Evolutionary conservation across 2,888 invertebrate genomes (phyloP).

Genomic region (Rhorus exstirpatorius): DNA sequence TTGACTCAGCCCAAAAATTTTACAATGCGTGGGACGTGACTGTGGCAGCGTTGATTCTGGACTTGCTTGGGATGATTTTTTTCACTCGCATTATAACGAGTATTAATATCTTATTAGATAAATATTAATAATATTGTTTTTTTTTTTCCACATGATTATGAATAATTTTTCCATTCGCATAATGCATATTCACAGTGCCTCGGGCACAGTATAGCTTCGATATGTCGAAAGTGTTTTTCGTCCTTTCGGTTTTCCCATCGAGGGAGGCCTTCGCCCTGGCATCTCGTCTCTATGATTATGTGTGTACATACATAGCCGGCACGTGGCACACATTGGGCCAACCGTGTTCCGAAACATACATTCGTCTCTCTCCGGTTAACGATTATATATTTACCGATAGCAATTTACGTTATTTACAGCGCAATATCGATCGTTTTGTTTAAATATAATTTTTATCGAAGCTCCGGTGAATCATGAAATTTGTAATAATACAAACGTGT

Average conservation of each 20-base stretch:
- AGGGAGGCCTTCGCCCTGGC: slow-evolving; percentile 56
- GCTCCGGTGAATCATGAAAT: slow-evolving; percentile 14
- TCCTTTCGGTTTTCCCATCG: slow-evolving; percentile 71
- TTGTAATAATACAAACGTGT: not conserved
- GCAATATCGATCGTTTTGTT: slow-evolving; percentile 49
- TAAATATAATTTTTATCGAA: slow-evolving; percentile 17
- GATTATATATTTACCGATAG: slow-evolving; percentile 48
- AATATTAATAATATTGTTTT: too few species aligned
- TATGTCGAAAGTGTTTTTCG: slow-evolving; percentile 25
- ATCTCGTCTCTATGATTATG: slow-evolving; percentile 24
- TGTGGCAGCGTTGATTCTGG: too few species aligned
- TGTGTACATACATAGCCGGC: slow-evolving; percentile 53
- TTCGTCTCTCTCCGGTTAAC: slow-evolving; percentile 47
- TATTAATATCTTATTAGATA: too few species aligned
- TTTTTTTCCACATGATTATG: not conserved
- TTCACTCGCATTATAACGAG: too few species aligned
- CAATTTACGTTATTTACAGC: slow-evolving; percentile 58
- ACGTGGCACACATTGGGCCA: slow-evolving; percentile 72
- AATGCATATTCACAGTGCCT: not conserved
- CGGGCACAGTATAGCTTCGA: slow-evolving; percentile 9
- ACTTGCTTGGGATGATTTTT: not conserved
- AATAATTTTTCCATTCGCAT: slow-evolving; percentile 15
- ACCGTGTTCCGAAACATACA: slow-evolving; percentile 69
- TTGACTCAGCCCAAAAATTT: too few species aligned
- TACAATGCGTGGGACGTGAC: too few species aligned